Percentiles rank a stretch among this genome's conserved stretches.
phyloP scores from a whole-genome alignment of 2,797 vertebrate species.

The Syncerus caffer region DNA sequence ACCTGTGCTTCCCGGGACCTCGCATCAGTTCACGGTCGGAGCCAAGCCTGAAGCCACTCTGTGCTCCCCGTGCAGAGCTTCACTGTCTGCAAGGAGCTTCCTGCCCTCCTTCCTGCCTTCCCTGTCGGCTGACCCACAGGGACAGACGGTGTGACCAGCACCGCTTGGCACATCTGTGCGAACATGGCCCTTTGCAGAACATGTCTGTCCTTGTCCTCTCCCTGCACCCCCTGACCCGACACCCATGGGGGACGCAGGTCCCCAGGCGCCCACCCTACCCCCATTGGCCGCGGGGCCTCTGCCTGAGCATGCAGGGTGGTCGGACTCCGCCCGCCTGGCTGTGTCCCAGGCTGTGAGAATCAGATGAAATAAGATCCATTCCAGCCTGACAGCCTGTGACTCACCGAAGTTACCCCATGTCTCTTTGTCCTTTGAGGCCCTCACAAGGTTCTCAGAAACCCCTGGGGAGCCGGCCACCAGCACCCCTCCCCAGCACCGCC shows the following conservation, averaged over 20 bases:
- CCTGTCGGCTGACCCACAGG: neutral
- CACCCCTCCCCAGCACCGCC: fast-evolving
- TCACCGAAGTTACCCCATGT: neutral
- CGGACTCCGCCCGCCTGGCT: neutral
- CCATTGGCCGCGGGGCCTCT: fast-evolving
- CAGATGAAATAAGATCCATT: neutral
- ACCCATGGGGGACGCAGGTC: fast-evolving
- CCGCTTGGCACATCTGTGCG: neutral
- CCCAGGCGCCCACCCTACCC: neutral
- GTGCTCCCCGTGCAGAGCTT: neutral
- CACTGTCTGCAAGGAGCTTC: neutral
- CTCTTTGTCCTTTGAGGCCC: neutral
- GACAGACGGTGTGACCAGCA: neutral
- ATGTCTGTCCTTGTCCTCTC: neutral
- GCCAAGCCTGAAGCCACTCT: neutral
- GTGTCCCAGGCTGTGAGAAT: neutral
- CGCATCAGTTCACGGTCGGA: neutral
- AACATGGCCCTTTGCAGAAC: neutral
- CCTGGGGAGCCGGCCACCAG: neutral
- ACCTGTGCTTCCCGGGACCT: neutral
- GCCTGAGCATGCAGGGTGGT: fast-evolving
- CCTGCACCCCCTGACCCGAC: neutral
- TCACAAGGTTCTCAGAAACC: neutral
- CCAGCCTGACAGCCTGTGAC: neutral
- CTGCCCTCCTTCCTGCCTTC: neutral